A percentile compares a stretch with the other conserved stretches of the same genome.
phyloP scores from a whole-genome alignment of 2,888 invertebrate genomes.

The Eilema caniola region DNA sequence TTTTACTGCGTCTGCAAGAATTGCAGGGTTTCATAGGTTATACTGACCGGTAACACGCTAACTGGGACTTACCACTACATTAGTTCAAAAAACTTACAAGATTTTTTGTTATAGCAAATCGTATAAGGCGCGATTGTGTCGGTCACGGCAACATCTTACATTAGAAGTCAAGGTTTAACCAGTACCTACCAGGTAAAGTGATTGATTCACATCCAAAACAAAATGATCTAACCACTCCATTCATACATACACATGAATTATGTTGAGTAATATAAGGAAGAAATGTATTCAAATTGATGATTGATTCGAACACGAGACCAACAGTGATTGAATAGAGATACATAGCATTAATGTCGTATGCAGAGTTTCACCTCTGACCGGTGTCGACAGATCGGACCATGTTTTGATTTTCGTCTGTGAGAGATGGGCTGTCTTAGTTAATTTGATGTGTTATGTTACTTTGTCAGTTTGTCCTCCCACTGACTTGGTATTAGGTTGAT shows the following conservation, averaged over 20 bases:
- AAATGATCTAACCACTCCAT: slow-evolving; percentile 59
- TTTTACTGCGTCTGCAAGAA: too few relatives aligned
- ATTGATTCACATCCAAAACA: slow-evolving; percentile 26
- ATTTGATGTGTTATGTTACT: slow-evolving; percentile 45
- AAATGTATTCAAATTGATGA: slow-evolving; percentile 86
- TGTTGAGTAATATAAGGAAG: slow-evolving; percentile 69
- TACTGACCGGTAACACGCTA: too few relatives aligned
- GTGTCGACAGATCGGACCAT: slow-evolving; percentile 68
- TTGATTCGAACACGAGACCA: slow-evolving; percentile 81
- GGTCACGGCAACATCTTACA: not conserved
- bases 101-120: not conserved
- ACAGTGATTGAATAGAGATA: slow-evolving; percentile 84
- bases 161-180: slow-evolving; percentile 3
- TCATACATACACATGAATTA: slow-evolving; percentile 60
- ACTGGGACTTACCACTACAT: not conserved
- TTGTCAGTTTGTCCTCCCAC: slow-evolving; percentile 52
- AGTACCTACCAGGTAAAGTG: slow-evolving; percentile 13
- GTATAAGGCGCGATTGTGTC: not conserved
- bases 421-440: slow-evolving; percentile 49
- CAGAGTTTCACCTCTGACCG: slow-evolving; percentile 75
- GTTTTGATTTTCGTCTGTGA: slow-evolving; percentile 50
- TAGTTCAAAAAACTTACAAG: not conserved
- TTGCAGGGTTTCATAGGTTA: too few relatives aligned
- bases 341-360: slow-evolving; percentile 76
- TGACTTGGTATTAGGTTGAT: slow-evolving; percentile 14